These are phyloP conservation scores for Galeruca laticollis DNA, from an alignment of 2,888 invertebrate species.

Conservation along the genomic window DNA sequence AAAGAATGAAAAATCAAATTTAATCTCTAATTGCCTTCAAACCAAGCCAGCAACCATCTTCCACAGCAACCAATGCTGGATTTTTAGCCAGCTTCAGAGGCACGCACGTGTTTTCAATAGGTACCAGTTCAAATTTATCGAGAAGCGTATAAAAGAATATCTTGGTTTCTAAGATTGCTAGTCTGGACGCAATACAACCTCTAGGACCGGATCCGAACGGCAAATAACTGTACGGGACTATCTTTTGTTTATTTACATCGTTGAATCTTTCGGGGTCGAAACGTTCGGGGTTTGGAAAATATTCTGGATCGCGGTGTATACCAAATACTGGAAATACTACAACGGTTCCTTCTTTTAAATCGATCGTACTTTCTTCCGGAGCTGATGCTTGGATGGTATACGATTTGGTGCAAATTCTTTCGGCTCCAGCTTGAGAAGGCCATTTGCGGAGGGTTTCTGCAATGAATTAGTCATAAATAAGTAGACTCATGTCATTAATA, in stretches of 20 bases:
- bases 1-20: not conserved
- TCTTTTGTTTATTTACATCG: conserved; percentile 61
- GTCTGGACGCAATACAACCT: conserved; percentile 67
- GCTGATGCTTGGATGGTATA: conserved; percentile 60
- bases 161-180: conserved; percentile 62
- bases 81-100: conserved; percentile 52
- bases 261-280: conserved; percentile 63
- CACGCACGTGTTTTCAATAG: conserved; percentile 55
- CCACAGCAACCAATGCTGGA: conserved; percentile 48
- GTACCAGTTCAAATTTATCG: conserved; percentile 53
- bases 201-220: conserved; percentile 71
- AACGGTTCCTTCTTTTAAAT: conserved; percentile 53
- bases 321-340: conserved; percentile 60
- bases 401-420: conserved; percentile 68
- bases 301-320: conserved; percentile 65
- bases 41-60: conserved; percentile 56
- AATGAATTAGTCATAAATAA: conserved; percentile 28
- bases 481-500: not conserved
- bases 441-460: conserved; percentile 69
- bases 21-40: conserved; percentile 35
- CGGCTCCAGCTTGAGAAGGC: conserved; percentile 67
- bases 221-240: conserved; percentile 67
- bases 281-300: conserved; percentile 64
- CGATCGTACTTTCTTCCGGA: conserved; percentile 50
- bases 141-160: conserved; percentile 53